Conservation (phyloP, 2,888 invertebrate genomes). For the Drosophila macrothrix region DNA sequence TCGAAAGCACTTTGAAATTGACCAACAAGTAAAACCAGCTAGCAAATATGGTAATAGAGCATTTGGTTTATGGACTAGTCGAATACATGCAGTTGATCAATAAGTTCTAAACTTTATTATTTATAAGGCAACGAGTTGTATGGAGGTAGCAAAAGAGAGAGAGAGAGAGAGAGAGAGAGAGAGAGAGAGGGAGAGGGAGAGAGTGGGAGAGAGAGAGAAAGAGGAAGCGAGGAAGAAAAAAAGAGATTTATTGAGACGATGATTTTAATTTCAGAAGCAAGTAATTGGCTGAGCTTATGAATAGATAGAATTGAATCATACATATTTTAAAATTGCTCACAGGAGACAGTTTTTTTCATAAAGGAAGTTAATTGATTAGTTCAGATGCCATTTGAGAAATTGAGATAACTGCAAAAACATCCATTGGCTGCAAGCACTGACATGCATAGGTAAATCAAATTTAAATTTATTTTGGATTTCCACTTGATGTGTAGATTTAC, state of each 20-base stretch:
- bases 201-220: neutral
- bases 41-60: constrained; percentile 17
- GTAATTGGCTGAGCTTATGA: neutral
- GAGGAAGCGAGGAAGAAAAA: neutral
- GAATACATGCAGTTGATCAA: constrained; percentile 4
- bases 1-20: constrained; percentile 19
- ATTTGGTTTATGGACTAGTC: constrained; percentile 31
- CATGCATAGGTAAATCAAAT: neutral
- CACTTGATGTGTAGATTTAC: neutral
- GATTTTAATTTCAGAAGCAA: neutral
- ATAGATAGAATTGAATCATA: neutral
- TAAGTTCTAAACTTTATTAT: constrained; percentile 12
- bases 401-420: neutral
- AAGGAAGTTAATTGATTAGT: neutral
- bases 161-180: neutral
- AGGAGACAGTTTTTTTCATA: neutral
- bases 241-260: neutral
- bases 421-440: neutral
- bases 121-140: constrained; percentile 1
- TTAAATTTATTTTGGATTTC: neutral
- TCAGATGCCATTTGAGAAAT: neutral
- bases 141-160: neutral
- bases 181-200: neutral
- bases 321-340: neutral
- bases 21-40: constrained; percentile 24